Conservation (phyloP, 2,797 vertebrate species). For the Tamandua tetradactyla region DNA sequence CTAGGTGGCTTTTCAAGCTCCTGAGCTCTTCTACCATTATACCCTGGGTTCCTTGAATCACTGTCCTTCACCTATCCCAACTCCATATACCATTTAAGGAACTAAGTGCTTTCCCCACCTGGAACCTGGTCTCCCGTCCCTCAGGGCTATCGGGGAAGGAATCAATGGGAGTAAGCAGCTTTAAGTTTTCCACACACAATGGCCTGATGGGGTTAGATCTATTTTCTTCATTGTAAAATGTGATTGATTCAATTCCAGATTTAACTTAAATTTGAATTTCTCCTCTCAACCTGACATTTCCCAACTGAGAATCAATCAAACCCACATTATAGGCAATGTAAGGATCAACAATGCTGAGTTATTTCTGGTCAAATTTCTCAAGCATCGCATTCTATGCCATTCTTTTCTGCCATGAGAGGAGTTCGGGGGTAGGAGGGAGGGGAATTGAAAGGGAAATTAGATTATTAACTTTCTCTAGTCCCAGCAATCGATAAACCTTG, state of each 20-base stretch:
- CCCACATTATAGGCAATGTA: slow-evolving; percentile 57
- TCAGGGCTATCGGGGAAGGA: not conserved
- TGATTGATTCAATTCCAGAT: slow-evolving; percentile 71
- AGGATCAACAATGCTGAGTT: slow-evolving; percentile 47
- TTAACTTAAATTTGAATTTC: slow-evolving; percentile 70
- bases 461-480: slow-evolving; percentile 60
- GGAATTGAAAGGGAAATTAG: slow-evolving; percentile 52
- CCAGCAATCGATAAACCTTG: slow-evolving; percentile 19
- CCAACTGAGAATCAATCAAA: slow-evolving; percentile 56
- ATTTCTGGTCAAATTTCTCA: slow-evolving; percentile 70
- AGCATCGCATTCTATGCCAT: slow-evolving; percentile 58
- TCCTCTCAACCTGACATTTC: slow-evolving; percentile 69
- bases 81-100: not conserved
- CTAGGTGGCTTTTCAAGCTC: not conserved
- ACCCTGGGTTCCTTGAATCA: not conserved
- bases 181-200: slow-evolving; percentile 55
- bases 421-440: not conserved
- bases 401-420: slow-evolving; percentile 19
- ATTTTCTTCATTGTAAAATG: slow-evolving; percentile 67
- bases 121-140: not conserved
- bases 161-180: slow-evolving; percentile 34
- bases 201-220: slow-evolving; percentile 54
- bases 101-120: not conserved
- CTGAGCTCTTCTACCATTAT: not conserved
- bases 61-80: not conserved